Evolutionary conservation across 2,888 invertebrate genomes (phyloP), one percentile per base, ranked within the genome.

Genomic region (Dicycla oo): DNA sequence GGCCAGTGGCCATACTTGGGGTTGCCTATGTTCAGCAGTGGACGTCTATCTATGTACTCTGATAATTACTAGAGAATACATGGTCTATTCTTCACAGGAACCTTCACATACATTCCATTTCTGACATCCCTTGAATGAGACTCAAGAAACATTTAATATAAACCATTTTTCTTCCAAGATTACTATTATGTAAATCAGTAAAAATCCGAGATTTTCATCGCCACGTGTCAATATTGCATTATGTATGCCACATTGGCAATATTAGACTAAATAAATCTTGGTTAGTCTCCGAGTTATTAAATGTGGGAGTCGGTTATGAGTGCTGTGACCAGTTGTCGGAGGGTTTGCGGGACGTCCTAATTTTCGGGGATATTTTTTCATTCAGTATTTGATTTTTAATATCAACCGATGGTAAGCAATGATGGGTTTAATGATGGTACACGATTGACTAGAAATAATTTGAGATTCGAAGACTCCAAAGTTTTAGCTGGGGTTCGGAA

Each of bases 231-330:
- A 88, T 87, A 87, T 86, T 75, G 68, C 79, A 75, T 81, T 85
- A 87, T 78, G 83, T 82, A 86, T 85, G 81, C 76, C 81, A 78
- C 83, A 83, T 73, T 78, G 75, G 86, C 81, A 81, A 88, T 91
- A 90, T 89, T 90, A 88, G 82, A 78, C 79, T 80, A 84, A 86
- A 90, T 91, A 91, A 89, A 90, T 91, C 91, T 88, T 77, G 81
- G 87, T 89, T 90, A 88, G 88, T 80, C 82, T 23, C 84, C 71
- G 81, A 85, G 86, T 88, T 90, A 91, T 91, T 90, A 90, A 87
- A 88, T 86, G 78, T 43, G 71, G 60, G 81, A 86, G 86, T 70
- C 62, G 84, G 84, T 86, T 85, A 78, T 82, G 86, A 77, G 73
- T 80, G 80, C 73, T 68, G 83, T 80, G 65, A 30, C 79, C 65